A percentile compares a stretch with the other conserved stretches of the same genome.
Evolutionary conservation across 1,140 invertebrate genomes (phyloP).

Genomic region (Dendrolimus punctatus): DNA sequence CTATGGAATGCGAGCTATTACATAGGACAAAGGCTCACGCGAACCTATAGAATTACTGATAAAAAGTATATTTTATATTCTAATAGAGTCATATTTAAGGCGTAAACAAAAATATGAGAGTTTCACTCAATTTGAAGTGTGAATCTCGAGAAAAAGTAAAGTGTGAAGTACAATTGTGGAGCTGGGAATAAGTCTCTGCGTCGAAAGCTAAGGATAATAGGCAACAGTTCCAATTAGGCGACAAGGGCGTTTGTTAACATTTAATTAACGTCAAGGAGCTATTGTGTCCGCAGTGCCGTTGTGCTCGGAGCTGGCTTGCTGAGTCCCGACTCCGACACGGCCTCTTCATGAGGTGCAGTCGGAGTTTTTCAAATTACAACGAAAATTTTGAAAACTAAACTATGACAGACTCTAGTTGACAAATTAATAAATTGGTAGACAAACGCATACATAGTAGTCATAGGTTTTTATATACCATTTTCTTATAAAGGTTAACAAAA

Average conservation of each 20-base stretch:
- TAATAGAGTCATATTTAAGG: background rate
- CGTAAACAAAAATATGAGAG: conserved; percentile 23
- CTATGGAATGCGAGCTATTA: too few relatives aligned
- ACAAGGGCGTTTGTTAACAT: conserved; percentile 71
- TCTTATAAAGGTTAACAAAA: too few relatives aligned
- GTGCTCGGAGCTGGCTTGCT: conserved; percentile 31
- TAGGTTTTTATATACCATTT: too few relatives aligned
- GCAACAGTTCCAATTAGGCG: conserved; percentile 70
- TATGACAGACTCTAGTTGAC: too few relatives aligned
- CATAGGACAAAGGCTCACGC: too few relatives aligned
- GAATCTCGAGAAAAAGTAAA: conserved; percentile 32
- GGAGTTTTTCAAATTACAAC: conserved; percentile 7
- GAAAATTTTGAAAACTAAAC: too few relatives aligned
- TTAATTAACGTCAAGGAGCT: conserved; percentile 67
- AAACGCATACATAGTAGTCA: too few relatives aligned
- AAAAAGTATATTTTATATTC: too few relatives aligned
- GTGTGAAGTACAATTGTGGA: conserved; percentile 54
- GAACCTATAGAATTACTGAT: background rate
- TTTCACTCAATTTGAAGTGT: conserved; percentile 28
- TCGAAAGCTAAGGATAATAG: conserved; percentile 67
- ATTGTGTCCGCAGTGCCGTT: conserved; percentile 52
- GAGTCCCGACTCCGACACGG: conserved; percentile 6
- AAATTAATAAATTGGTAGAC: too few relatives aligned
- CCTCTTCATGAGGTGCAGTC: conserved; percentile 18
- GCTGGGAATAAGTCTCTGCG: conserved; percentile 56